Evolutionary conservation across 1,140 invertebrate genomes (phyloP).

Genomic region (Prorops nasuta): DNA sequence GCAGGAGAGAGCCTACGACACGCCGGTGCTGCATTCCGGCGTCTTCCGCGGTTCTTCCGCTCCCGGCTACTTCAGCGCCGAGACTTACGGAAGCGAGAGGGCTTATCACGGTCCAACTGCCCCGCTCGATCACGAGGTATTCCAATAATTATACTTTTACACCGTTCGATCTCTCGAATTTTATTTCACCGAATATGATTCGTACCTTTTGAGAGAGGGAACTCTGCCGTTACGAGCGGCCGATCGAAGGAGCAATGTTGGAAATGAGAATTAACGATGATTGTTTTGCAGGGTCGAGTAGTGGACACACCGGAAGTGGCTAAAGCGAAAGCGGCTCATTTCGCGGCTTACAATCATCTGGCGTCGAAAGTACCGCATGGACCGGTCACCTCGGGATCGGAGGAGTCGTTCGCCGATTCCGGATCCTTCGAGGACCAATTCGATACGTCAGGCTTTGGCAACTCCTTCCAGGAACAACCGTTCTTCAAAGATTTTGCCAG

Average conservation of each 20-base stretch:
- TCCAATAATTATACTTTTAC: no score
- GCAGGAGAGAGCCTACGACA: background rate
- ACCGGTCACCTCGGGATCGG: background rate
- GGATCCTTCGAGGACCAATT: no score
- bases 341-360: constrained; percentile 25
- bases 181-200: no score
- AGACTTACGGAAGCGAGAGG: constrained; percentile 23
- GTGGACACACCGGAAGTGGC: constrained; percentile 42
- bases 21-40: background rate
- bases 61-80: constrained; percentile 24
- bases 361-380: constrained; percentile 13
- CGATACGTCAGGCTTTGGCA: no score
- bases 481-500: no score
- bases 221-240: no score
- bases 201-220: no score
- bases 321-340: constrained; percentile 38
- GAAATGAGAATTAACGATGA: no score
- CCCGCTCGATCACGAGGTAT: constrained; percentile 31
- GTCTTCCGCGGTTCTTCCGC: constrained; percentile 23
- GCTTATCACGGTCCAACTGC: constrained; percentile 29
- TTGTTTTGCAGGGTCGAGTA: constrained; percentile 28
- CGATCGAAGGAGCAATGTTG: no score
- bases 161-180: no score
- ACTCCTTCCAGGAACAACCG: no score
- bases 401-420: no score